Evolutionary conservation across 2,888 invertebrate genomes (phyloP), one percentile per base, ranked within the genome.

Genomic region (Sphaerophoria taeniata): DNA sequence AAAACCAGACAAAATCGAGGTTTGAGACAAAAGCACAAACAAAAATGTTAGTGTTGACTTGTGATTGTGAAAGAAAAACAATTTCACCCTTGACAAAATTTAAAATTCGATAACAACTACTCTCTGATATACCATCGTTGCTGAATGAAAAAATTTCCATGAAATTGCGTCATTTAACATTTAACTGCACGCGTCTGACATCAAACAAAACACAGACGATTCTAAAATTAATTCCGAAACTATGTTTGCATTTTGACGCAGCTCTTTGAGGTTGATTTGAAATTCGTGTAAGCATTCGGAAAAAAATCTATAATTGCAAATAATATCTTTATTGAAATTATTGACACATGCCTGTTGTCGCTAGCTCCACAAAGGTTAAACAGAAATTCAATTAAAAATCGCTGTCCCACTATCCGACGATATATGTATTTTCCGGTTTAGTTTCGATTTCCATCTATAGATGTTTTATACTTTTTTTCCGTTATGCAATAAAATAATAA

Each of bases 91-190:
- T 36, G 58, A 58, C 9, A n/a, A n/a, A n/a, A n/a, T n/a, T n/a
- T n/a, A n/a, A n/a, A n/a, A n/a, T n/a, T 47, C 53, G 51, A 69
- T 72, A 71, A 65, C 6, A 81, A 72, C 51, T 36, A 5, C 71
- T 71, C 74, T 47, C 33, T 43, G 36, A 51, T 61, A 16, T 6
- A 39, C 31, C 16, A 33, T 14, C 31, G 16, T 24, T 3, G 31
- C n/a, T 0, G 39, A n/a, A 49, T 47, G 39, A 31, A 5, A 51
- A 24, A 49, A 47, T 36, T 51, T n/a, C 31, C 49, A 60, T 61
- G 47, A 33, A 76, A 61, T 72, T 84, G 76, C 80, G 80, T 80
- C 84, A 85, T 69, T 77, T n/a, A n/a, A n/a, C n/a, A 7, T 49
- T 14, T 34, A 31, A 14, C 31, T 72, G 31, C n/a, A 43, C 39